Evolutionary conservation across 2,797 vertebrate species (phyloP).

Genomic region (Alectoris magna): DNA sequence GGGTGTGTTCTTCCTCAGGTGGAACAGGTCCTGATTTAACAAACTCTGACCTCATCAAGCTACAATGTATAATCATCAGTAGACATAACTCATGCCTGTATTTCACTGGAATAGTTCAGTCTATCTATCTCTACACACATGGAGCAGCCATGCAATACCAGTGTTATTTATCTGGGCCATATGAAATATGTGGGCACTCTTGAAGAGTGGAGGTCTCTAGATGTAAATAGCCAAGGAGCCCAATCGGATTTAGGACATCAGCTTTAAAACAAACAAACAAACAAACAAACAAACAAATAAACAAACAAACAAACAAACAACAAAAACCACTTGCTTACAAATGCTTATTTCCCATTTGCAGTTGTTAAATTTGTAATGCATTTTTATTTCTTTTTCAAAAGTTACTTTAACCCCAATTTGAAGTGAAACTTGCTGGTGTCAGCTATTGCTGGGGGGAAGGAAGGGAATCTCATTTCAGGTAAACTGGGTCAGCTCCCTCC

Average conservation of each 20-base stretch:
- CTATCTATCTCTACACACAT: background rate
- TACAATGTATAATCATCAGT: background rate
- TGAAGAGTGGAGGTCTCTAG: slow-evolving; percentile 29
- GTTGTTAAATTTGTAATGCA: background rate
- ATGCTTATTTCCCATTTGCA: background rate
- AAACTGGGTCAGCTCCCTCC: slow-evolving; percentile 63
- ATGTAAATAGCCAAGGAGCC: slow-evolving; percentile 36
- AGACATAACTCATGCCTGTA: background rate
- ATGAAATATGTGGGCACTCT: slow-evolving; percentile 43
- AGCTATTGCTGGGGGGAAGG: slow-evolving; percentile 34
- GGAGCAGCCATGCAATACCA: background rate
- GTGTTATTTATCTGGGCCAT: background rate
- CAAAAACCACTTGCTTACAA: background rate
- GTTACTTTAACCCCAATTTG: slow-evolving; percentile 18
- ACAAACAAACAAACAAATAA: no score
- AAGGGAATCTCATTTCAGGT: slow-evolving; percentile 45
- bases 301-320: background rate
- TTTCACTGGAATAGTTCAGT: background rate
- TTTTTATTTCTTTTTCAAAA: background rate
- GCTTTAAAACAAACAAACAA: background rate
- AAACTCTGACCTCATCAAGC: background rate
- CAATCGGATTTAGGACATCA: slow-evolving; percentile 33
- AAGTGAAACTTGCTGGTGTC: slow-evolving; percentile 60
- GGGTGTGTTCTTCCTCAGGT: background rate
- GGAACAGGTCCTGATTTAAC: background rate